Conservation (phyloP, 2,888 invertebrate genomes). For the Ophraella communa region DNA sequence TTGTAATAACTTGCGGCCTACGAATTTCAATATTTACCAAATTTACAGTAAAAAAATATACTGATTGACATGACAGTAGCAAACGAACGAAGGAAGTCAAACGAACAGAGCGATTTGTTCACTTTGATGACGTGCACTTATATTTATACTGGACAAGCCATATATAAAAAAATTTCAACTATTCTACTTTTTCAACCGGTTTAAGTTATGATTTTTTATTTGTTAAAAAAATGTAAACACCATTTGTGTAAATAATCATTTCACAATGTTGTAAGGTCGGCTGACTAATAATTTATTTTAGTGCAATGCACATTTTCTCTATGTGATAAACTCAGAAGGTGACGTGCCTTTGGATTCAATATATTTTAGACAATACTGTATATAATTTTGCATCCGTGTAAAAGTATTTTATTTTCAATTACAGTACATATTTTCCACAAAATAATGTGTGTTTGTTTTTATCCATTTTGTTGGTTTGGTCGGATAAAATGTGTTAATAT, state of each 20-base stretch:
- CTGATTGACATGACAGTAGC: no score
- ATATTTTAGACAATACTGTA: conserved; percentile 32
- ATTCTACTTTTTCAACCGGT: no score
- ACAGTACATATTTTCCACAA: conserved; percentile 25
- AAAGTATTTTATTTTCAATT: conserved; percentile 26
- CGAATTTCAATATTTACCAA: no score
- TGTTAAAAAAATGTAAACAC: conserved; percentile 12
- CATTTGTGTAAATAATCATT: conserved; percentile 22
- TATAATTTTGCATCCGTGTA: conserved; percentile 17
- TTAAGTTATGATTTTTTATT: background rate
- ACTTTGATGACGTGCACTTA: no score
- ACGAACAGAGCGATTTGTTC: no score
- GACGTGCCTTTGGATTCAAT: conserved; percentile 36
- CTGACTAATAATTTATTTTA: conserved; percentile 28
- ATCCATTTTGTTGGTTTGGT: background rate
- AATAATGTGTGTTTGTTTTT: background rate
- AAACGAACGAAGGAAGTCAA: no score
- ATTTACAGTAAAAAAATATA: no score
- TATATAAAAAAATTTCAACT: background rate
- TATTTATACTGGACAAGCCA: no score
- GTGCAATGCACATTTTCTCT: conserved; percentile 35
- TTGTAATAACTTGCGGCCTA: no score
- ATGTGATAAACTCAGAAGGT: conserved; percentile 31
- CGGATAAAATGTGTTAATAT: no score
- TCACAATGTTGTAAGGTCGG: background rate